Percentiles rank a stretch among this genome's conserved stretches.
These are phyloP conservation scores for Melanotaenia pygmaea DNA, from an alignment of 2,797 vertebrate genomes.

Conservation along the genomic window DNA sequence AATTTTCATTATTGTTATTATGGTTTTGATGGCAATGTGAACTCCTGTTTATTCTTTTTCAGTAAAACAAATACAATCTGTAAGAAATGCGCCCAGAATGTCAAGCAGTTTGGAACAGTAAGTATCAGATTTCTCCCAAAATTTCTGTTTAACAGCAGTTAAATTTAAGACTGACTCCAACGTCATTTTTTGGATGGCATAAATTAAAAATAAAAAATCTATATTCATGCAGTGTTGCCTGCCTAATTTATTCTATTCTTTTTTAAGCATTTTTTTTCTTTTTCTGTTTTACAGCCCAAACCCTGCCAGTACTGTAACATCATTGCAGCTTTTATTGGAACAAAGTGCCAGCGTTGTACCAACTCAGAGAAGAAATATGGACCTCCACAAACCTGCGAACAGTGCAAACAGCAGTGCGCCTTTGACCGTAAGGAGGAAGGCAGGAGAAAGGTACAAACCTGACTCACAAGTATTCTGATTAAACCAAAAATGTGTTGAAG, in stretches of 20 bases:
- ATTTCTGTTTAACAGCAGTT: background rate
- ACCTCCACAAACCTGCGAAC: conserved; percentile 96
- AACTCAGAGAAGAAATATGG: conserved; percentile 99
- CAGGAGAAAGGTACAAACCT: conserved; percentile 88
- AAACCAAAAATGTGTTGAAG: background rate
- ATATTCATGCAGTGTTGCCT: background rate
- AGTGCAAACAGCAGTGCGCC: conserved; percentile 98
- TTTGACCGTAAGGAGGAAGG: conserved; percentile 98
- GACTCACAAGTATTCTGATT: background rate
- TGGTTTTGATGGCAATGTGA: background rate
- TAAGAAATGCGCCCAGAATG: conserved; percentile 99
- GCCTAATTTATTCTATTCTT: background rate
- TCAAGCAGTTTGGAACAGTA: conserved; percentile 98
- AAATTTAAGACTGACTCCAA: background rate
- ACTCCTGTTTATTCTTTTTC: conserved; percentile 31
- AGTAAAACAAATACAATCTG: conserved; percentile 99
- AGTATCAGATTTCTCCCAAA: conserved; percentile 67
- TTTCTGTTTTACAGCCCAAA: conserved; percentile 87
- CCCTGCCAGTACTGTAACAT: conserved; percentile 99
- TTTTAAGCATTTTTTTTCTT: background rate
- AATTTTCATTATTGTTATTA: background rate
- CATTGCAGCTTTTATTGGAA: conserved; percentile 98
- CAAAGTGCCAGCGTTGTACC: conserved; percentile 98
- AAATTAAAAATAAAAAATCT: background rate
- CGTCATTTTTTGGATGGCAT: background rate